Conservation (phyloP, 2,113 vertebrate genomes). For the Mustelus asterias region DNA sequence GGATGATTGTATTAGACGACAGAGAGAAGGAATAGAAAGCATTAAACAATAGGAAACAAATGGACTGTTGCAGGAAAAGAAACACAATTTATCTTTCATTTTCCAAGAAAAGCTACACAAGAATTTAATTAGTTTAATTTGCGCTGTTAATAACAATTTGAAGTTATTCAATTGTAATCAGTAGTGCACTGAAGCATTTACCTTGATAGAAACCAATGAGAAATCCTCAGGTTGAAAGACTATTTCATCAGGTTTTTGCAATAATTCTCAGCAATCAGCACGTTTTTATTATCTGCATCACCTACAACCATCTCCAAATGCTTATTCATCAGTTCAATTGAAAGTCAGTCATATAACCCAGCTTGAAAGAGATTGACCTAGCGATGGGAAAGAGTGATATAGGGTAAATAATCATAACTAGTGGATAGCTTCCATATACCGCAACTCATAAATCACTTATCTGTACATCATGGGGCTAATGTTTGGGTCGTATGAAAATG, state of each 20-base stretch:
- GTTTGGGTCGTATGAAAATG: neutral
- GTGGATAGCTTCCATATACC: neutral
- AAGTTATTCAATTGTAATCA: neutral
- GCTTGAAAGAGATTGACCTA: neutral
- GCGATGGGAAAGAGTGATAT: neutral
- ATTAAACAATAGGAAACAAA: neutral
- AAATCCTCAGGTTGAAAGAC: neutral
- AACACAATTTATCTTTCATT: neutral
- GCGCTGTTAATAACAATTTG: neutral
- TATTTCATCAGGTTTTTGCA: neutral
- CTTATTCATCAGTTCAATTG: neutral
- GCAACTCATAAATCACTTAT: neutral
- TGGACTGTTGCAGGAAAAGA: neutral
- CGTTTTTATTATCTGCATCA: neutral
- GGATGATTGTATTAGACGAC: neutral
- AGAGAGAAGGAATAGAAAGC: neutral
- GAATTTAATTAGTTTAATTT: neutral
- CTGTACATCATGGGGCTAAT: neutral
- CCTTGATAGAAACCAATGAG: neutral
- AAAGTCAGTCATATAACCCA: neutral
- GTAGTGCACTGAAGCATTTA: neutral
- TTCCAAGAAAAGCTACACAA: neutral
- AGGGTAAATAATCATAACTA: neutral
- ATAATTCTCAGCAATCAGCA: neutral
- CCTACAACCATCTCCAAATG: neutral